Conservation (phyloP, 2,113 vertebrate genomes). For the Seriola dumerili region DNA sequence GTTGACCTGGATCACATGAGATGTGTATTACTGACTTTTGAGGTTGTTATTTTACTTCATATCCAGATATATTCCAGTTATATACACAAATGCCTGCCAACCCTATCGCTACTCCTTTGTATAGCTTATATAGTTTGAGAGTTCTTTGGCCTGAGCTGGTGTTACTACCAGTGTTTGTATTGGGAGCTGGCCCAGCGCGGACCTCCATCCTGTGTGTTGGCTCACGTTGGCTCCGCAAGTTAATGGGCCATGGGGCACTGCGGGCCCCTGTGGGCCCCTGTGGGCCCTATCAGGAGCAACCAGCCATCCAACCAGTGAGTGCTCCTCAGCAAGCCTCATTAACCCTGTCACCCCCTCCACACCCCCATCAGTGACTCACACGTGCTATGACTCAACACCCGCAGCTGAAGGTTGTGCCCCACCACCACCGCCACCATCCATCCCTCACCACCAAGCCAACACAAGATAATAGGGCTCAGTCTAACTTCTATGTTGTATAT, state of each 20-base stretch:
- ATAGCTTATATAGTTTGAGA: conserved; percentile 55
- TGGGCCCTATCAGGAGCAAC: conserved; percentile 59
- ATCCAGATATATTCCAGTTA: conserved; percentile 52
- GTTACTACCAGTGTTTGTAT: conserved; percentile 60
- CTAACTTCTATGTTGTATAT: conserved; percentile 19
- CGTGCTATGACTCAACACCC: conserved; percentile 74
- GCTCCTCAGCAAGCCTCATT: conserved; percentile 66
- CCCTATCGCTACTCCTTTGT: conserved; percentile 48
- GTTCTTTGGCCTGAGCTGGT: conserved; percentile 26
- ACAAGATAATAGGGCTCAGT: conserved; percentile 37
- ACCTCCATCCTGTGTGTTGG: conserved; percentile 53
- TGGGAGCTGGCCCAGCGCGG: conserved; percentile 42
- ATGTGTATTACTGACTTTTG: conserved; percentile 43
- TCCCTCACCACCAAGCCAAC: conserved; percentile 24
- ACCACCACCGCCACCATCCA: conserved; percentile 36
- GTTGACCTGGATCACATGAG: conserved; percentile 45
- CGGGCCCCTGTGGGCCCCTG: conserved; percentile 33
- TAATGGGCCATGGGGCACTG: conserved; percentile 55
- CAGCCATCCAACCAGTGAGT: conserved; percentile 64
- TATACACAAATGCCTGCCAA: conserved; percentile 45
- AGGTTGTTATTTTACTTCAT: conserved; percentile 47
- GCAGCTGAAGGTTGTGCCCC: conserved; percentile 31
- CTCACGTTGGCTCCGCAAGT: conserved; percentile 32
- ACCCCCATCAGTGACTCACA: conserved; percentile 66
- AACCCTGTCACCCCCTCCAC: conserved; percentile 46